Percentiles rank a stretch among this genome's conserved stretches.
phyloP scores from a whole-genome alignment of 1,140 invertebrate species.

The Nephotettix cincticeps region DNA sequence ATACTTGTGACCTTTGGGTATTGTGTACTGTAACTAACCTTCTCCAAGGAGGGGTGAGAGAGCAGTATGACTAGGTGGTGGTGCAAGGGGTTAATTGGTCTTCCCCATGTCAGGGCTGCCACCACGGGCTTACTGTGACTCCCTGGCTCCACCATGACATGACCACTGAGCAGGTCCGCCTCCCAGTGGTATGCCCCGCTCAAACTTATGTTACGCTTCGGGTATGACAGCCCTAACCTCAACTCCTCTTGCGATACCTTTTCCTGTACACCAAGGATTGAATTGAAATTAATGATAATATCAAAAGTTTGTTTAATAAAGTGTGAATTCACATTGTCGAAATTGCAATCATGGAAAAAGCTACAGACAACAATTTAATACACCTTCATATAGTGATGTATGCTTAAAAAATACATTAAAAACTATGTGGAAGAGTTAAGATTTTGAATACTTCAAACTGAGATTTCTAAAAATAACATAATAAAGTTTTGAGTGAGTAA shows the following conservation, averaged over 20 bases:
- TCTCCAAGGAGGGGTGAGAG: not conserved
- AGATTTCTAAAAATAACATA: too few relatives aligned
- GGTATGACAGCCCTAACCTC: not conserved
- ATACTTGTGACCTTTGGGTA: too few relatives aligned
- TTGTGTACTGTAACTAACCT: not conserved
- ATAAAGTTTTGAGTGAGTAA: too few relatives aligned
- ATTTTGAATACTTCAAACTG: too few relatives aligned
- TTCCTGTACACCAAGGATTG: not conserved
- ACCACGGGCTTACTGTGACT: not conserved
- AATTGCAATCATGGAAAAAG: too few relatives aligned
- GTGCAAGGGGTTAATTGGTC: not conserved
- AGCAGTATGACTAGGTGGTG: not conserved
- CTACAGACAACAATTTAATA: too few relatives aligned
- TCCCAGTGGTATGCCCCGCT: not conserved
- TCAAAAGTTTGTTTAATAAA: too few relatives aligned
- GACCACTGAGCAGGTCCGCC: not conserved
- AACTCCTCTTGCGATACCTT: not conserved
- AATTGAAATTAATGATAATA: too few relatives aligned
- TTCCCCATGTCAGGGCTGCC: not conserved
- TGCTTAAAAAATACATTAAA: too few relatives aligned
- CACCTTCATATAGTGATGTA: too few relatives aligned
- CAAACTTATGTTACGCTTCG: not conserved
- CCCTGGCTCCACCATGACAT: not conserved
- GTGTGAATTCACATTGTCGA: too few relatives aligned
- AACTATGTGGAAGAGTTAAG: too few relatives aligned